Evolutionary conservation across 2,888 invertebrate species (phyloP), one percentile per base, ranked within the genome.

Genomic region (Aromia moschata): DNA sequence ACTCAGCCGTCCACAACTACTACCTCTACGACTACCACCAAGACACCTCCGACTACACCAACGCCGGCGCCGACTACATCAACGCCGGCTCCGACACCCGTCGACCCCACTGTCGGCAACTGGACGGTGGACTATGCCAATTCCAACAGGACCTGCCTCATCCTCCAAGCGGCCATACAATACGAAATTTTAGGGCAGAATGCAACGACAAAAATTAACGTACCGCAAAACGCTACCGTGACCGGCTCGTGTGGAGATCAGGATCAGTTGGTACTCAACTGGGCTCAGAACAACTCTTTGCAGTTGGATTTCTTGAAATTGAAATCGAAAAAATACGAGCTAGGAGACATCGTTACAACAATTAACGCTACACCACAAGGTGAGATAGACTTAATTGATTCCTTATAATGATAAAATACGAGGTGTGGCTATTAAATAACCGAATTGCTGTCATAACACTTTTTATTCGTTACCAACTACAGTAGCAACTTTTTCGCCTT

Each of bases 141-240:
- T 37, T 52, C 63, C 9, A 74, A 73, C 20, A 58, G 53, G 0
- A 85, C 86, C 3, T 92, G 92, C 72, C 84, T 92, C 17, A 73
- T 89, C 45, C 77, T 88, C 4, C 82, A 87, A 77, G 87, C 91
- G 82, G 88, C 90, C 0, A 84, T 87, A 2, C 85, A 87, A 73
- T 78, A 92, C 55, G 87, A 86, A 65, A 76, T 92, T 49, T 82
- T 81, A 31, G 81, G 81, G 59, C 72, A 72, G 58, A 74, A 74
- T 55, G 65, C 69, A 17, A 61, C 59, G 2, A 9, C 59, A 25
- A 58, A 56, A 33, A 76, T 83, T 45, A 80, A 84, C 64, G 62
- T 87, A 40, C 86, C 86, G 16, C 51, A 58, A 5, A 74, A 72
- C 41, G 77, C 84, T 1, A 75, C 71, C 0, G 69, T 74, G 1